These are phyloP conservation scores for Dryococelus australis DNA, from an alignment of 2,888 invertebrate species.

Conservation along the genomic window DNA sequence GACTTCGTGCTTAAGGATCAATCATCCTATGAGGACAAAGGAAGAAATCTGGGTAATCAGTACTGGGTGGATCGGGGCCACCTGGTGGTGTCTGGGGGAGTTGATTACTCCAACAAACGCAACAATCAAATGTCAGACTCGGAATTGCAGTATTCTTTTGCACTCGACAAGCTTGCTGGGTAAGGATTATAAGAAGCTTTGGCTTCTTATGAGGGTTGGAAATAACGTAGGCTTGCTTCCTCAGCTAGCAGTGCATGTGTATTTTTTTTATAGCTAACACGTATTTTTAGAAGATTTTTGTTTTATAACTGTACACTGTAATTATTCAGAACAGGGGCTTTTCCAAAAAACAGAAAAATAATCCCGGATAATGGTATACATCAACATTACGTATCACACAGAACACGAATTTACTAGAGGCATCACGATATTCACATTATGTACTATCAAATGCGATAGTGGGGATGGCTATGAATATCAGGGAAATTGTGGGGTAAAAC, in stretches of 20 bases:
- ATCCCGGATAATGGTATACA: no score
- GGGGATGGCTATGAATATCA: no score
- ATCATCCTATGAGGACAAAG: constrained; percentile 68
- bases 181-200: constrained; percentile 53
- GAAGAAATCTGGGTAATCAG: constrained; percentile 70
- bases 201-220: not conserved
- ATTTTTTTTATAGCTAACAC: not conserved
- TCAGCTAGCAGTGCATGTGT: not conserved
- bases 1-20: constrained; percentile 61
- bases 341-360: no score
- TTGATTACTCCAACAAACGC: constrained; percentile 70
- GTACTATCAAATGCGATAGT: no score
- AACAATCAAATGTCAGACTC: constrained; percentile 66
- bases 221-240: not conserved
- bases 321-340: no score
- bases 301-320: no score
- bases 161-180: constrained; percentile 75
- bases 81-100: constrained; percentile 75
- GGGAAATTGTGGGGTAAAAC: no score
- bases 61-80: constrained; percentile 82
- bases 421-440: no score
- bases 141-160: constrained; percentile 73
- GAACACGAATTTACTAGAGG: no score
- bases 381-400: no score
- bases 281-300: not conserved